Evolutionary conservation across 2,113 vertebrate genomes (phyloP).

Genomic region (Paraplagusia blochii): DNA sequence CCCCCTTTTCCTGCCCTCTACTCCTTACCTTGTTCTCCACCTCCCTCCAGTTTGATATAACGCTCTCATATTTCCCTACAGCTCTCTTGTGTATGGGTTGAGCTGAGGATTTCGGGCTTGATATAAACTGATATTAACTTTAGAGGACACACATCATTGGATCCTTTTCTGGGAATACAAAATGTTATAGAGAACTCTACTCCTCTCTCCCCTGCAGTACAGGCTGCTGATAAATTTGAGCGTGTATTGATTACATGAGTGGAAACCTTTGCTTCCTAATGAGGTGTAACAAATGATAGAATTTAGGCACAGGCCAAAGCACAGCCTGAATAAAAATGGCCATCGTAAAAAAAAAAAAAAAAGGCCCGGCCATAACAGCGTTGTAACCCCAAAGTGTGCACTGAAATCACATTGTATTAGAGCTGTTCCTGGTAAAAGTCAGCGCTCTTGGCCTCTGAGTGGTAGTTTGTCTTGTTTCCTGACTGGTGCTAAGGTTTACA

Average conservation of each 20-base stretch:
- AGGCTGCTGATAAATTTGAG: slow-evolving; percentile 37
- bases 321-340: slow-evolving; percentile 19
- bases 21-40: slow-evolving; percentile 12
- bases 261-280: slow-evolving; percentile 37
- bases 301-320: slow-evolving; percentile 7
- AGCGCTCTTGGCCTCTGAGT: slow-evolving; percentile 7
- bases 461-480: slow-evolving; percentile 25
- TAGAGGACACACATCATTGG: slow-evolving; percentile 14
- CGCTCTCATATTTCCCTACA: slow-evolving; percentile 17
- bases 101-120: slow-evolving; percentile 32
- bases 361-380: slow-evolving; percentile 23
- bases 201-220: no score
- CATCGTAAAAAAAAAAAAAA: slow-evolving; percentile 36
- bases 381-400: slow-evolving; percentile 15
- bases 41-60: slow-evolving; percentile 27
- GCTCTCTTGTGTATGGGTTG: slow-evolving; percentile 24
- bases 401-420: slow-evolving; percentile 31
- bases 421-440: slow-evolving; percentile 27
- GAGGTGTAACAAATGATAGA: slow-evolving; percentile 43
- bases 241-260: slow-evolving; percentile 30
- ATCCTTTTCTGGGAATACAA: slow-evolving; percentile 15
- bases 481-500: slow-evolving; percentile 29
- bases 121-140: slow-evolving; percentile 32
- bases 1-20: not conserved
- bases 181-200: slow-evolving; percentile 2